phyloP scores from a whole-genome alignment of 2,888 invertebrate genomes.

The Melipona bicolor region DNA sequence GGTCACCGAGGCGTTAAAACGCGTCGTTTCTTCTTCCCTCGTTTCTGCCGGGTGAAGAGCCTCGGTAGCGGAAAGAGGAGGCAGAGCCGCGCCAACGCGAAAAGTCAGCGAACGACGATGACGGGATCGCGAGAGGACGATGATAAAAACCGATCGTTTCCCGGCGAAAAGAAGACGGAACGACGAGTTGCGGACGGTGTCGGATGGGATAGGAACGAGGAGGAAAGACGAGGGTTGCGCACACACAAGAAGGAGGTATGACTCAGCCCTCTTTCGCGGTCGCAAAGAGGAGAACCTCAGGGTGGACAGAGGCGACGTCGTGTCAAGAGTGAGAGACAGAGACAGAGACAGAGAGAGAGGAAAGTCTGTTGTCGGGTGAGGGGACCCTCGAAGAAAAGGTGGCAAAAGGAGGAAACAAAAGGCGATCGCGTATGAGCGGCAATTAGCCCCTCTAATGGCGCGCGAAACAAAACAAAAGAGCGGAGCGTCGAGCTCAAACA shows the following conservation, averaged over 20 bases:
- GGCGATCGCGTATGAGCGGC: conserved; percentile 82
- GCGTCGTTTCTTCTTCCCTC: conserved; percentile 25
- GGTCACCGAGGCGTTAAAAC: conserved; percentile 70
- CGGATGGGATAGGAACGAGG: conserved; percentile 29
- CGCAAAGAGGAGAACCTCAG: conserved; percentile 31
- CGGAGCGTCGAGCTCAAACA: conserved; percentile 77
- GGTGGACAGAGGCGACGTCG: conserved; percentile 30
- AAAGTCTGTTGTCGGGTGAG: conserved; percentile 5
- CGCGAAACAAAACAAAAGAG: conserved; percentile 82
- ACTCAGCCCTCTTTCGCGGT: conserved; percentile 58
- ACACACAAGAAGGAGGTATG: conserved; percentile 45
- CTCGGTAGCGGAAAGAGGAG: neutral
- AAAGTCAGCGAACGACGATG: conserved; percentile 18
- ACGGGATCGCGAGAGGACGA: conserved; percentile 33
- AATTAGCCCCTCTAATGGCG: conserved; percentile 83
- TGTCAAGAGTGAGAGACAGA: neutral
- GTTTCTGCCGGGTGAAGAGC: neutral
- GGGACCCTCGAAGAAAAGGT: conserved; percentile 67
- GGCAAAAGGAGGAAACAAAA: conserved; percentile 80
- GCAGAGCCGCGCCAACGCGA: conserved; percentile 1
- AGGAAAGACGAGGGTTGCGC: conserved; percentile 18
- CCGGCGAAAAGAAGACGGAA: conserved; percentile 61
- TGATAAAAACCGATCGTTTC: conserved; percentile 72
- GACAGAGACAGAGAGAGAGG: neutral
- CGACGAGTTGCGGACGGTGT: conserved; percentile 60